Evolutionary conservation across 2,888 invertebrate genomes (phyloP).

Genomic region (Sinelater perroti): DNA sequence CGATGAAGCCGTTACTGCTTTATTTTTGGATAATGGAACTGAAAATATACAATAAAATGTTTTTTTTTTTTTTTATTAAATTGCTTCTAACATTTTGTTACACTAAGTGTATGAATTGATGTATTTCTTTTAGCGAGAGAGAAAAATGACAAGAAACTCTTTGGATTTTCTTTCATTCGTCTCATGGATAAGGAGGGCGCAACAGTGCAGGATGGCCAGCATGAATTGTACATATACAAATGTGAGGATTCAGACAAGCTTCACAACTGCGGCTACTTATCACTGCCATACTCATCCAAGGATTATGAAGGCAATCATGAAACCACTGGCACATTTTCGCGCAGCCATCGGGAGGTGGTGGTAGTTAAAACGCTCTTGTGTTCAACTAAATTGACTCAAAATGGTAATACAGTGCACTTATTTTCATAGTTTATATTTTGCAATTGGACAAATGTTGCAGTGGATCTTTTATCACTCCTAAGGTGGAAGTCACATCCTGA

Average conservation of each 20-base stretch:
- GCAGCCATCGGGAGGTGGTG: conserved; percentile 86
- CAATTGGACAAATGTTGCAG: too few species aligned
- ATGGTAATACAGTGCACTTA: conserved; percentile 67
- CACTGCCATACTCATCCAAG: conserved; percentile 69
- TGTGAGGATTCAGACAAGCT: conserved; percentile 84
- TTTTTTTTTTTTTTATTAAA: too few species aligned
- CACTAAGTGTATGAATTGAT: background rate
- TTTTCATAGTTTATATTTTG: conserved; percentile 23
- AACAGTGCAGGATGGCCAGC: conserved; percentile 85
- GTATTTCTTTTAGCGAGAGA: conserved; percentile 77
- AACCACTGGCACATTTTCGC: conserved; percentile 69
- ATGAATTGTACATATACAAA: conserved; percentile 92
- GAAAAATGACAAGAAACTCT: conserved; percentile 88
- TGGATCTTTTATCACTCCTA: conserved; percentile 85
- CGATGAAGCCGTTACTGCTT: too few species aligned
- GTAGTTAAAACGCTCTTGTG: conserved; percentile 85
- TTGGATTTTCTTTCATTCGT: conserved; percentile 90
- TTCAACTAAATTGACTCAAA: conserved; percentile 97
- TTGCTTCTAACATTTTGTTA: background rate
- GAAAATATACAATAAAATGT: too few species aligned
- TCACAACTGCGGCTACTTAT: conserved; percentile 71
- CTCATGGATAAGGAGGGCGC: conserved; percentile 92
- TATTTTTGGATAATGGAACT: too few species aligned
- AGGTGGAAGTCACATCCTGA: conserved; percentile 93
- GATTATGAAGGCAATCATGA: conserved; percentile 70